These are phyloP conservation scores for Carduelis carduelis DNA, from an alignment of 2,797 vertebrate genomes.

Conservation along the genomic window DNA sequence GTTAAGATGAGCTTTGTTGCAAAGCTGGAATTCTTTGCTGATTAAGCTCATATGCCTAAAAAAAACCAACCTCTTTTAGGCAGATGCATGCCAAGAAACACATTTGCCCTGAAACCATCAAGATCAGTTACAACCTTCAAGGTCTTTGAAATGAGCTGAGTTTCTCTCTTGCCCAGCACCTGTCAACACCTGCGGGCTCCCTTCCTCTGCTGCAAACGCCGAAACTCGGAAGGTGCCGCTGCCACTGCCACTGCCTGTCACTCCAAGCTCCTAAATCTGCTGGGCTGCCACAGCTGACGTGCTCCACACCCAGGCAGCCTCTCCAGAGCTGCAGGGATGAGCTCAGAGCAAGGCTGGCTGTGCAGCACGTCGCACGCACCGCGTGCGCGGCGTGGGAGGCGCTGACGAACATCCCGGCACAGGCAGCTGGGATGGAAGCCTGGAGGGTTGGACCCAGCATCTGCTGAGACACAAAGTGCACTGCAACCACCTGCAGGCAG, in stretches of 20 bases:
- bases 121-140: conserved; percentile 20
- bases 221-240: not conserved
- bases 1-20: not conserved
- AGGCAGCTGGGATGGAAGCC: not conserved
- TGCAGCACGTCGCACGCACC: not conserved
- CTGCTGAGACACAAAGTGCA: not conserved
- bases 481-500: not conserved
- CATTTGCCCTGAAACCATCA: conserved; percentile 39
- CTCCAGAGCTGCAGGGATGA: not conserved
- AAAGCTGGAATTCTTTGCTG: not conserved
- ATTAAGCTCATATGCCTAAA: conserved; percentile 7
- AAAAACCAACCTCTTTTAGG: not conserved
- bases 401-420: not conserved
- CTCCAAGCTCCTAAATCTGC: not conserved
- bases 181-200: not conserved
- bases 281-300: not conserved
- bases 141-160: not conserved
- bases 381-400: not conserved
- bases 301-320: not conserved
- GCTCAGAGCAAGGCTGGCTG: not conserved
- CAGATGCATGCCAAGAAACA: conserved; percentile 18
- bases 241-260: not conserved
- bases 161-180: not conserved
- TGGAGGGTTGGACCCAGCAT: not conserved
- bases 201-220: not conserved